Evolutionary conservation across 2,113 vertebrate genomes (phyloP).

Genomic region (Rhadina sibilatrix): DNA sequence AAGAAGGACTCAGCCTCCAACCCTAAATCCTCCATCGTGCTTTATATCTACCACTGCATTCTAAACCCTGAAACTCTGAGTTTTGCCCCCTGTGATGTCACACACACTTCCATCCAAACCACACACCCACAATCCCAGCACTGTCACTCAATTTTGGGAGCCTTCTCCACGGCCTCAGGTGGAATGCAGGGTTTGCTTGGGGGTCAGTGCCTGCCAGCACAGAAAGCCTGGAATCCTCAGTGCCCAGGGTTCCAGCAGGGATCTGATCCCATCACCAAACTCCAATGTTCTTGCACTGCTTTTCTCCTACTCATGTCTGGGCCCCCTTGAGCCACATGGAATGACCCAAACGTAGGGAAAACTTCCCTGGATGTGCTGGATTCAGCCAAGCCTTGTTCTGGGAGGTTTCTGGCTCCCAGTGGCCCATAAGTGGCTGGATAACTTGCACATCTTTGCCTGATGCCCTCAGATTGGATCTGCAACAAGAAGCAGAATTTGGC

Average conservation of each 20-base stretch:
- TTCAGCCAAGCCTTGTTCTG: background rate
- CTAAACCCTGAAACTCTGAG: too few relatives aligned
- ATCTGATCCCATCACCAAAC: background rate
- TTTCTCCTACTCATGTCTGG: background rate
- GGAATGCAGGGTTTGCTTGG: too few relatives aligned
- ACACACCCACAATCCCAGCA: too few relatives aligned
- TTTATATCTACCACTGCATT: too few relatives aligned
- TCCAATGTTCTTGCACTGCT: background rate
- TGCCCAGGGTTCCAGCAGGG: background rate
- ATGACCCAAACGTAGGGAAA: background rate
- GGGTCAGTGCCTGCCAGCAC: background rate
- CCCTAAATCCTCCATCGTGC: too few relatives aligned
- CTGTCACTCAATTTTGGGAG: too few relatives aligned
- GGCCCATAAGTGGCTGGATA: background rate
- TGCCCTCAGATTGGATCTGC: background rate
- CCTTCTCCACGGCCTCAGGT: too few relatives aligned
- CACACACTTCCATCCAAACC: too few relatives aligned
- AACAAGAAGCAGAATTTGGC: background rate
- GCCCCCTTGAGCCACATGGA: rapidly evolving
- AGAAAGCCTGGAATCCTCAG: background rate
- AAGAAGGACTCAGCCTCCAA: too few relatives aligned
- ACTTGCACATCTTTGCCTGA: background rate
- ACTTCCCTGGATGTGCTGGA: background rate
- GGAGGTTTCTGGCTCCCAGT: background rate
- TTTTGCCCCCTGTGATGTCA: too few relatives aligned